Evolutionary conservation across 2,113 vertebrate genomes (phyloP).

Genomic region (Pteronura brasiliensis): DNA sequence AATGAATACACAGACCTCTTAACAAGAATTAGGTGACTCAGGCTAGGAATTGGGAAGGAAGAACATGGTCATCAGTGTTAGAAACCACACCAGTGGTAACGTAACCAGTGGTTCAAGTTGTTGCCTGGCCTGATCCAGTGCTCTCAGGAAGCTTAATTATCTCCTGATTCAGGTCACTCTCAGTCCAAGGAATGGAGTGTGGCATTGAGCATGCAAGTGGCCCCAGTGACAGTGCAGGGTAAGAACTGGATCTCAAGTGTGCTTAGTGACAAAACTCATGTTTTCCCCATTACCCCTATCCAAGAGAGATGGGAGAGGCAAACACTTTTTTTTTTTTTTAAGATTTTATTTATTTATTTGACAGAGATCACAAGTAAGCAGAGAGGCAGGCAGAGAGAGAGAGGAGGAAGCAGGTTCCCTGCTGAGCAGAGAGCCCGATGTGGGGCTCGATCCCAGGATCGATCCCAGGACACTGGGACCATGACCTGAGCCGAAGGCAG

Average conservation of each 20-base stretch:
- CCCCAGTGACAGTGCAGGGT: not conserved
- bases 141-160: not conserved
- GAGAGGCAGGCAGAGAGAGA: no score
- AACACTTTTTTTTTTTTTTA: not conserved
- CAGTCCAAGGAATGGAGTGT: not conserved
- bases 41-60: not conserved
- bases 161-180: not conserved
- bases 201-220: not conserved
- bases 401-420: no score
- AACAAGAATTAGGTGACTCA: not conserved
- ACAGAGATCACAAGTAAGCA: no score
- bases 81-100: not conserved
- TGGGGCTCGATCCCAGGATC: no score
- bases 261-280: not conserved
- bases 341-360: no score
- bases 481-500: no score
- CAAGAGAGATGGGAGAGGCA: not conserved
- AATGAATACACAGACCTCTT: not conserved
- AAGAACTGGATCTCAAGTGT: not conserved
- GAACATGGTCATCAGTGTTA: not conserved
- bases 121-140: not conserved
- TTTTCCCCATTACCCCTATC: not conserved
- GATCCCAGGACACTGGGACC: no score
- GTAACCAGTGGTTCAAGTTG: not conserved
- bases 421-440: no score